Base-by-base conservation (phyloP, 2,113 vertebrate species). In the Mionectes macconnelli region DNA sequence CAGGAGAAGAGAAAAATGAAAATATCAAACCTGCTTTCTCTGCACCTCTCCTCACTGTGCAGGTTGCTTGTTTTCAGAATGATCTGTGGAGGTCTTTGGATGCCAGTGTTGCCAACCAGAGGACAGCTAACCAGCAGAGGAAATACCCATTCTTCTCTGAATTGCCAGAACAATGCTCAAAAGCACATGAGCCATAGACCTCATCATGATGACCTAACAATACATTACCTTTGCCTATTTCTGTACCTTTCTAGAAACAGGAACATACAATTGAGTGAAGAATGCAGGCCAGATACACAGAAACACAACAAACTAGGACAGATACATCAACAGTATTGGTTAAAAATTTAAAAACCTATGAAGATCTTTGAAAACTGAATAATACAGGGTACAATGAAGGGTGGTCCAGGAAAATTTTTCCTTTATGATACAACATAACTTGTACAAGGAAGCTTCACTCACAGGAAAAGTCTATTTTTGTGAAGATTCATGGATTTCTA, bases 111-210 rank as follows among this genome's bases (percentile, higher is more conserved):
- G 78, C 44, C 40, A 75, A 44, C 23, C 75, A 84, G 53, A 75
- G 44, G 62, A 82, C 30, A 90, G 70, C 30, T 75, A 62, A 28
- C 18, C 42, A 85, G 45, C 39, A 49, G 59, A 77, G 37, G 40
- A 72, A 60, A 70, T 45, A 35, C 9, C 17, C 35, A 3, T 28
- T 94, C 39, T 86, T 84, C 37, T 78, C 67, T 53, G 45, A 83
- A 73, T 42, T 42, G 15, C 47, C 55, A 50, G 39, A 94, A 55
- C 28, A 75, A n/a, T 15, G 15, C n/a, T 66, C n/a, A 64, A 40
- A 77, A 72, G n/a, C 18, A 60, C 5, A 0, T 0, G 28, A 18
- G 56, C 8, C 2, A 4, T 31, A 37, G 42, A 77, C 9, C 30
- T 63, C 9, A 11, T 21, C 23, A 27, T 21, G 39, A 19, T 45